Evolutionary conservation across 2,888 invertebrate species (phyloP).

Genomic region (Blastobasis adustella): DNA sequence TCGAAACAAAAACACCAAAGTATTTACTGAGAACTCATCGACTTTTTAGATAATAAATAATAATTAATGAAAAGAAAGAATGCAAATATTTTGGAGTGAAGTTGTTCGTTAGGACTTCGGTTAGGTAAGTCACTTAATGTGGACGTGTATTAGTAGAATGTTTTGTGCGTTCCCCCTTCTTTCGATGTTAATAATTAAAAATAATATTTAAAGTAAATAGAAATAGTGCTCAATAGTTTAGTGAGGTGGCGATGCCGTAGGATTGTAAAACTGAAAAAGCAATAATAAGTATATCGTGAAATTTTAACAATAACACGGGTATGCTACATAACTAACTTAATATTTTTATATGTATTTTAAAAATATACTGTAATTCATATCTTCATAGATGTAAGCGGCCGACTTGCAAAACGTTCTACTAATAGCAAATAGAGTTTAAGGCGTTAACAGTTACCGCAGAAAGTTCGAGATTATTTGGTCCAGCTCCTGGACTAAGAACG

Average conservation of each 20-base stretch:
- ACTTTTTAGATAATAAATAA: constrained; percentile 73
- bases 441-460: constrained; percentile 23
- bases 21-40: constrained; percentile 67
- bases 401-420: constrained; percentile 62
- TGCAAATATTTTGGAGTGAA: constrained; percentile 62
- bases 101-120: constrained; percentile 48
- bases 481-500: constrained; percentile 4
- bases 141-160: constrained; percentile 49
- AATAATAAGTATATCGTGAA: constrained; percentile 62
- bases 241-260: constrained; percentile 37
- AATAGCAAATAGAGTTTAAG: constrained; percentile 24
- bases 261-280: constrained; percentile 51
- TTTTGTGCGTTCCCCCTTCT: constrained; percentile 54
- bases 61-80: constrained; percentile 45
- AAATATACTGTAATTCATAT: constrained; percentile 69
- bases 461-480: neutral
- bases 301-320: constrained; percentile 46
- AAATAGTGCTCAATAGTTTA: constrained; percentile 70
- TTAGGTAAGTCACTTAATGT: constrained; percentile 41
- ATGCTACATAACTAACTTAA: constrained; percentile 51
- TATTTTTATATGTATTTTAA: constrained; percentile 75
- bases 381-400: constrained; percentile 65
- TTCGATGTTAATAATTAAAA: constrained; percentile 56
- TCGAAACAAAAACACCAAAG: constrained; percentile 73
- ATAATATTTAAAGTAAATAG: constrained; percentile 35